These are phyloP conservation scores for Psephotus haematonotus DNA, from an alignment of 2,113 vertebrate species.

Conservation along the genomic window DNA sequence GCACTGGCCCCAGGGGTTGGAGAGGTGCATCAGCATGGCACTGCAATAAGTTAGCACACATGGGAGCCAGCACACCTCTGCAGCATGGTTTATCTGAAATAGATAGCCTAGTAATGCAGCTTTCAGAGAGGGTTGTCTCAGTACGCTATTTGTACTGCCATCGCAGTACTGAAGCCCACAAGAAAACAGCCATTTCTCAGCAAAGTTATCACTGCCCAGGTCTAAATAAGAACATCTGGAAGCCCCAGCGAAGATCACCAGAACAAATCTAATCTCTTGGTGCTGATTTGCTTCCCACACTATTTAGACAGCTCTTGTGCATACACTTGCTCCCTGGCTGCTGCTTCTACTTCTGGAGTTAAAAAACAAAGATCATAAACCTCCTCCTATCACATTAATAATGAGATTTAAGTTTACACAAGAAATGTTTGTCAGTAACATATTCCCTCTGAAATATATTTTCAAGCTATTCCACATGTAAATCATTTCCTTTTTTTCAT, in stretches of 20 bases:
- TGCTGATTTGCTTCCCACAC: background rate
- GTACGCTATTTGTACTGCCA: background rate
- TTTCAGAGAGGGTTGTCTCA: background rate
- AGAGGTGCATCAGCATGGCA: background rate
- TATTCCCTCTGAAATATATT: background rate
- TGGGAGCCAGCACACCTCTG: background rate
- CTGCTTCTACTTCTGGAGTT: background rate
- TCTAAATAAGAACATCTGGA: background rate
- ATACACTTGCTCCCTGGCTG: background rate
- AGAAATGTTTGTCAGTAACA: background rate
- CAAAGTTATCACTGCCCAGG: background rate
- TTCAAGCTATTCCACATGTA: background rate
- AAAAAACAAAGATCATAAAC: background rate
- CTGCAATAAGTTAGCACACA: background rate
- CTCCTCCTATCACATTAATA: background rate
- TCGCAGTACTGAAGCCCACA: background rate
- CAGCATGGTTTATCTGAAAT: background rate
- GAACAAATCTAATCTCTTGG: background rate
- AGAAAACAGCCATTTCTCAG: background rate
- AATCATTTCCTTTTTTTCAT: background rate
- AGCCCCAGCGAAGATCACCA: background rate
- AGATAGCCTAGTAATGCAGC: background rate
- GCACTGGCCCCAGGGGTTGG: too few relatives aligned
- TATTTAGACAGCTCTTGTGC: background rate
- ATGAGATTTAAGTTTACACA: background rate